Base-by-base conservation (phyloP, 64 coral and sea anemone genomes). In the Stichodactyla helianthus region DNA sequence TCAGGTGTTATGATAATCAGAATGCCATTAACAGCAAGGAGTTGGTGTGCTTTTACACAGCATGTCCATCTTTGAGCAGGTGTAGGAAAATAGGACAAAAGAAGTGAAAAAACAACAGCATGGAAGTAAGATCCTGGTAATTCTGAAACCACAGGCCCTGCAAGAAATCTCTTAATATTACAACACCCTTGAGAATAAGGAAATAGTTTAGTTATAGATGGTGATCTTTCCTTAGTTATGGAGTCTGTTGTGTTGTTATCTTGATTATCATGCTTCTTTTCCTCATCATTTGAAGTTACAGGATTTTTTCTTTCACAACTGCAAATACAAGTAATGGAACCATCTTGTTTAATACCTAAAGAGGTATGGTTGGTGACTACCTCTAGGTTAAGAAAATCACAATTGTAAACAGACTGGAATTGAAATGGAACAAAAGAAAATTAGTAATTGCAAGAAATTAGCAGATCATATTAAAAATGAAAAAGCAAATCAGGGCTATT, bases 311-410 rank as follows among this genome's bases (percentile, higher is more conserved):
- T 51, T 81, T 81, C 6, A 50, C 78, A 81, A n/a, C 78, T 81
- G 78, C 78, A 81, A 3, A 74, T 15, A 82, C 4, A 18, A 81
- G 35, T 44, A 44, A 0, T 82, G 31, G 83, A 61, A 35, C 10
- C 17, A 17, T 60, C 26, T 58, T 58, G 9, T 58, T 63, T 58
- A 10, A 12, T 26, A 58, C 55, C 59, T 61, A 13, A 53, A 27
- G 59, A 61, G 1, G 61, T 58, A 60, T 84, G 18, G 52, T 88
- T 77, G 52, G 10, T 65, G 26, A 54, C 27, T 12, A 98, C 52
- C 83, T 92, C n/a, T 15, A 98, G 88, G 64, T 86, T 86, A 0
- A 98, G 86, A 81, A 98, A 98, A 82, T 98, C 97, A 95, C 97
- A 99, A 52, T 92, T 87, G 71, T 93, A 65, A 13, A 99, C 97